A percentile compares a stretch with the other conserved stretches of the same genome.
Conservation (phyloP, 2,888 invertebrate genomes). For the Miltochrista miniata region DNA sequence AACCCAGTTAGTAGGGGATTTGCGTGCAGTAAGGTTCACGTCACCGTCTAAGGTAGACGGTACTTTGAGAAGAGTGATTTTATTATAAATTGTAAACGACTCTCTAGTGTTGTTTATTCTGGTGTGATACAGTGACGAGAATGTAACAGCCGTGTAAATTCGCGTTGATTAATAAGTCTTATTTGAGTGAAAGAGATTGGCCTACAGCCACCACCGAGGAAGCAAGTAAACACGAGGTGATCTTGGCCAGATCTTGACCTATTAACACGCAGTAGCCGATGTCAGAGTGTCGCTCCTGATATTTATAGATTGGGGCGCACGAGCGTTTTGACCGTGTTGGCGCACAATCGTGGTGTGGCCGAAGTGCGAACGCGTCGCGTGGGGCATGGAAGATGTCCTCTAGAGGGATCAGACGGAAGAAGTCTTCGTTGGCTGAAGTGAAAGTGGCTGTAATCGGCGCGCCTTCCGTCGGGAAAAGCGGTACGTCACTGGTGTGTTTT, state of each 20-base stretch:
- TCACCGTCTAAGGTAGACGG: background rate
- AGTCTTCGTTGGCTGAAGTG: conserved; percentile 94
- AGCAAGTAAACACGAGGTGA: conserved; percentile 72
- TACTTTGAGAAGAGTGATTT: background rate
- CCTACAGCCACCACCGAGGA: conserved; percentile 51
- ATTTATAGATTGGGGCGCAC: conserved; percentile 74
- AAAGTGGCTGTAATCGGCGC: conserved; percentile 96
- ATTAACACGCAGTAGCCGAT: conserved; percentile 74
- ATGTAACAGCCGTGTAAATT: conserved; percentile 19
- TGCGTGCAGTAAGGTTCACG: background rate
- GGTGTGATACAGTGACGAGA: conserved; percentile 11
- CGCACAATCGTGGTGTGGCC: conserved; percentile 50
- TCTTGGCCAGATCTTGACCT: conserved; percentile 84
- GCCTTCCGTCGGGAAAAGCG: conserved; percentile 96
- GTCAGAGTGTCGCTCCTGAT: conserved; percentile 76
- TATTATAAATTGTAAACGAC: background rate
- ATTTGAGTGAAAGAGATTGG: conserved; percentile 34
- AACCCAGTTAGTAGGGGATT: background rate
- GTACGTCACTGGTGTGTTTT: conserved; percentile 80
- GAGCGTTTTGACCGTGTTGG: conserved; percentile 58
- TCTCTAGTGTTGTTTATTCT: background rate
- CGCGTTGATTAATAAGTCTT: conserved; percentile 21
- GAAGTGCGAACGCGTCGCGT: conserved; percentile 52
- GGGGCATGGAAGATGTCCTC: conserved; percentile 85
- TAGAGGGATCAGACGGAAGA: conserved; percentile 93